Conservation (phyloP, 2,888 invertebrate genomes). For the Drosophila barbarae region DNA sequence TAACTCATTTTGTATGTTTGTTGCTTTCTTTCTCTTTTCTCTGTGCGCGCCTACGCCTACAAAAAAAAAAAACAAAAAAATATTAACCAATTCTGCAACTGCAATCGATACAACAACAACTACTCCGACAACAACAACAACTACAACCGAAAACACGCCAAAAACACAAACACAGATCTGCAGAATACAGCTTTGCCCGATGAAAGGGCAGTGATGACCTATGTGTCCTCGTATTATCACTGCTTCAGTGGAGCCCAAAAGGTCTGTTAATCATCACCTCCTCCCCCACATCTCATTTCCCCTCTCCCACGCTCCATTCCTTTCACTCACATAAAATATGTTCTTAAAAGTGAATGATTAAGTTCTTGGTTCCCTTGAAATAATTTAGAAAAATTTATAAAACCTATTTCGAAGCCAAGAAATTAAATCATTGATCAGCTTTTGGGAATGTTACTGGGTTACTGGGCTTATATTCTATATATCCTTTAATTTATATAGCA, state of each 20-base stretch:
- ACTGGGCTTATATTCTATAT: no score
- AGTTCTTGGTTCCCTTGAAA: neutral
- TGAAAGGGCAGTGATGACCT: constrained; percentile 99
- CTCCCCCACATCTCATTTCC: neutral
- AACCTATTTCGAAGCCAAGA: no score
- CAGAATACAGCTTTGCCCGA: constrained; percentile 99
- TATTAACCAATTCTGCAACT: constrained; percentile 52
- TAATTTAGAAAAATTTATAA: neutral
- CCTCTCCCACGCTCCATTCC: neutral
- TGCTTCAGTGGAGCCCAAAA: constrained; percentile 99
- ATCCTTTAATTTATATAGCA: no score
- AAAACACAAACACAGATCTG: constrained; percentile 76
- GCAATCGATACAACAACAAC: constrained; percentile 31
- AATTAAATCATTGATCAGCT: no score
- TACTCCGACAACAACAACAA: constrained; percentile 10
- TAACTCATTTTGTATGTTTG: constrained; percentile 66
- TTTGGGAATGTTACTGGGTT: no score
- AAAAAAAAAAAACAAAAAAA: constrained; percentile 31
- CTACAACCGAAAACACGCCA: constrained; percentile 31
- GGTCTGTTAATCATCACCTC: constrained; percentile 84
- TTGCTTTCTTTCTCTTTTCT: constrained; percentile 61
- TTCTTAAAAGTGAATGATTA: neutral
- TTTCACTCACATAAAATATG: neutral
- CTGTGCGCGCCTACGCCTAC: constrained; percentile 35
- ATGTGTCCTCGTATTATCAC: constrained; percentile 99